Evolutionary conservation across 2,888 invertebrate genomes (phyloP).

Genomic region (Platycheirus rosarum): DNA sequence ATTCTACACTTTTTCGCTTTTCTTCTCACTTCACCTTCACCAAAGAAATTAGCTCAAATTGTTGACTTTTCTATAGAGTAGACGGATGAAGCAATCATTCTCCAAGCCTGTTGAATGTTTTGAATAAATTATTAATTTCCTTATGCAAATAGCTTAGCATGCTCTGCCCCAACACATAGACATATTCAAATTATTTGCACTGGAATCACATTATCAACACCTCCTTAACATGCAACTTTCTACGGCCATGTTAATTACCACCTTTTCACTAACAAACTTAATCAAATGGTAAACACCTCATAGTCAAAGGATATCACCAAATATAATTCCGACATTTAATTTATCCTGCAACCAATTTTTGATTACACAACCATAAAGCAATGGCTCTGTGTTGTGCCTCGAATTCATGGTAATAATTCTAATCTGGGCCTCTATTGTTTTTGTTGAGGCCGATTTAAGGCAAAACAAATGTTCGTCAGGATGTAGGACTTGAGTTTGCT

Average conservation of each 20-base stretch:
- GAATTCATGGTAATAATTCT: constrained; percentile 1
- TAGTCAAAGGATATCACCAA: neutral
- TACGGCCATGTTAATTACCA: neutral
- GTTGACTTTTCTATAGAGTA: too few species aligned
- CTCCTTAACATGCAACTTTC: neutral
- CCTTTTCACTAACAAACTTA: neutral
- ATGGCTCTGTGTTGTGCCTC: neutral
- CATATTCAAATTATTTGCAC: neutral
- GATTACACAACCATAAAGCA: neutral
- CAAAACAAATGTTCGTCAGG: neutral
- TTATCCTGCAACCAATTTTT: neutral
- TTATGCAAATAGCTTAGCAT: neutral
- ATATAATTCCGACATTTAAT: constrained; percentile 3
- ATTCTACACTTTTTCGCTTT: too few species aligned
- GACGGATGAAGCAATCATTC: too few species aligned
- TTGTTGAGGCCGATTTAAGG: neutral
- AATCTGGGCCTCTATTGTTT: neutral
- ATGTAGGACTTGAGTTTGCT: neutral
- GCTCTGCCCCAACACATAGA: neutral
- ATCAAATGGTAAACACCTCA: neutral
- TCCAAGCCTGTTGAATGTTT: neutral
- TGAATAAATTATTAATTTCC: neutral
- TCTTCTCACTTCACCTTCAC: too few species aligned
- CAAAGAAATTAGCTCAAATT: too few species aligned
- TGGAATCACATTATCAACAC: neutral